These are phyloP conservation scores for Harpagifer antarcticus DNA, from an alignment of 2,797 vertebrate species.

Conservation along the genomic window DNA sequence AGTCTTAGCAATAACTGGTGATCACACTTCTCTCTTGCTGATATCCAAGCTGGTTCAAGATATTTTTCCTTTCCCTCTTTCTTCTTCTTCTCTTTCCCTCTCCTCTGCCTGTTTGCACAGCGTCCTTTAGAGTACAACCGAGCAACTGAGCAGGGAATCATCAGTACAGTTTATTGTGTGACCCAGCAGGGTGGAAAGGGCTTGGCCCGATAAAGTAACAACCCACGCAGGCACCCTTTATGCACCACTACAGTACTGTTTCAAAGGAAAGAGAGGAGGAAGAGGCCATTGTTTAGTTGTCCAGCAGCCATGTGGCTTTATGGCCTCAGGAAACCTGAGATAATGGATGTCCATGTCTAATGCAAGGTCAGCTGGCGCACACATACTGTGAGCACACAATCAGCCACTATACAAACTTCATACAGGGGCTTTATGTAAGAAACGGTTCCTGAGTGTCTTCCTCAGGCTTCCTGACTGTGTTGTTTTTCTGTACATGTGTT, in stretches of 20 bases:
- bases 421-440: conserved; percentile 69
- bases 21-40: conserved; percentile 13
- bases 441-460: conserved; percentile 66
- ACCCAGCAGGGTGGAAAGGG: conserved; percentile 61
- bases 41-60: conserved; percentile 26
- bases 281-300: conserved; percentile 82
- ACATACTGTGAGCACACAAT: conserved; percentile 55
- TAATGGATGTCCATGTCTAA: conserved; percentile 77
- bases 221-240: conserved; percentile 42
- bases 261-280: conserved; percentile 80
- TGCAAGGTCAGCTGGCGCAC: conserved; percentile 70
- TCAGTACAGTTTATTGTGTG: conserved; percentile 56
- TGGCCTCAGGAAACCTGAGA: conserved; percentile 80
- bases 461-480: conserved; percentile 56
- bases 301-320: conserved; percentile 70
- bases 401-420: conserved; percentile 39
- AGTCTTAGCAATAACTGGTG: not conserved
- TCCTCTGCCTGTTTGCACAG: conserved; percentile 11
- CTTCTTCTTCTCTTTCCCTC: not conserved
- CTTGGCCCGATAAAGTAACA: conserved; percentile 52
- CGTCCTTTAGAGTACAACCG: conserved; percentile 35
- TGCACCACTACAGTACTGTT: conserved; percentile 52
- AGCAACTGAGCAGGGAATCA: conserved; percentile 34
- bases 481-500: conserved; percentile 41
- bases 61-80: conserved; percentile 4